A percentile compares a stretch with the other conserved stretches of the same genome.
These are phyloP conservation scores for Heteromormyrus szaboi DNA, from an alignment of 2,797 vertebrate species.

Conservation along the genomic window DNA sequence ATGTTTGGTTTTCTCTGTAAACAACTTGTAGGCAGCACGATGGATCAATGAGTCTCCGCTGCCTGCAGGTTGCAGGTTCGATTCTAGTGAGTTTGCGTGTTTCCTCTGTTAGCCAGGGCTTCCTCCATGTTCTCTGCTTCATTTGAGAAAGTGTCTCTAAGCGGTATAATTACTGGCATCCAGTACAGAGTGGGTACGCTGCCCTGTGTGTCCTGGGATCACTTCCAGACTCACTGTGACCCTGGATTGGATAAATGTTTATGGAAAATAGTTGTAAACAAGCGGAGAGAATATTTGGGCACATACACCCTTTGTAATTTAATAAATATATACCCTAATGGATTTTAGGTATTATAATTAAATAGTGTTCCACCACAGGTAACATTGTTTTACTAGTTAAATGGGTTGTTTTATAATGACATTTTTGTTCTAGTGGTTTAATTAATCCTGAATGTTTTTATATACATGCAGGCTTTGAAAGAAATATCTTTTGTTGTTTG, in stretches of 20 bases:
- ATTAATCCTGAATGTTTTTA: background rate
- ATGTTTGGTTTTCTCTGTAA: background rate
- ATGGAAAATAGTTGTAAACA: background rate
- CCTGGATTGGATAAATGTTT: slow-evolving; percentile 25
- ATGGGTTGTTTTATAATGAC: background rate
- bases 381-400: background rate
- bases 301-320: background rate
- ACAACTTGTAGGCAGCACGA: background rate
- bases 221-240: slow-evolving; percentile 53
- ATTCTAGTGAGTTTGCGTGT: background rate
- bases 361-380: background rate
- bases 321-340: background rate
- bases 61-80: background rate
- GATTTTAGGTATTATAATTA: background rate
- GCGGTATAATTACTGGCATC: background rate
- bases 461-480: background rate
- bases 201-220: slow-evolving; percentile 53
- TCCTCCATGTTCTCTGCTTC: background rate
- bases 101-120: background rate
- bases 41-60: background rate
- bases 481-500: background rate
- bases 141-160: background rate
- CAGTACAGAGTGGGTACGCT: slow-evolving; percentile 28
- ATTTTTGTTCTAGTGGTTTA: background rate
- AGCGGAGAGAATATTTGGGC: background rate